A percentile compares a stretch with the other conserved stretches of the same genome.
Conservation (phyloP, 2,888 invertebrate species). For the Leptopilina syphax region DNA sequence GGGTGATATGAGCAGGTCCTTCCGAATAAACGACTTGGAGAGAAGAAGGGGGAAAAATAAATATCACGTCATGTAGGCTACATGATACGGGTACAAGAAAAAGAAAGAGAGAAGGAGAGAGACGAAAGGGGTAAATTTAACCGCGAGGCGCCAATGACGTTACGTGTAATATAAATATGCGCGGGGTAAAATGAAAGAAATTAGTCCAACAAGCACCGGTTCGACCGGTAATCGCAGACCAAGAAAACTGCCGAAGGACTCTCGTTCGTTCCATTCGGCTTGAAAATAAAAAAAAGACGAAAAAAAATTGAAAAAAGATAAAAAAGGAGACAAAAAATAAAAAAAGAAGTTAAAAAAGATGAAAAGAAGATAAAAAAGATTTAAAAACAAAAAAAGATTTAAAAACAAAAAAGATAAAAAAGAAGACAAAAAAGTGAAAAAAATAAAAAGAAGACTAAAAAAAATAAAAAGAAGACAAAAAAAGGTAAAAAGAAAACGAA, state of each 20-base stretch:
- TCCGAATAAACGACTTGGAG: slow-evolving; percentile 20
- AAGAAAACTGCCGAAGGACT: slow-evolving; percentile 29
- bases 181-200: slow-evolving; percentile 4
- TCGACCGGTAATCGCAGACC: slow-evolving; percentile 19
- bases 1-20: slow-evolving; percentile 11
- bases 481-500: no score
- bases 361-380: no score
- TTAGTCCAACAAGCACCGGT: slow-evolving; percentile 22
- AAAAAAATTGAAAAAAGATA: neutral
- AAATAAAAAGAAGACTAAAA: neutral
- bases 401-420: neutral
- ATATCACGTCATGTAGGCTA: slow-evolving; percentile 37
- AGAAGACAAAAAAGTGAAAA: neutral
- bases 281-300: neutral
- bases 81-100: neutral
- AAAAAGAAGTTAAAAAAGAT: no score
- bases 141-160: slow-evolving; percentile 17
- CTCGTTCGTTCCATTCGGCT: neutral
- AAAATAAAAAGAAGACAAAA: no score
- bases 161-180: neutral
- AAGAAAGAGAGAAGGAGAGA: neutral
- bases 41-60: slow-evolving; percentile 19
- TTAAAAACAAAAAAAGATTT: no score
- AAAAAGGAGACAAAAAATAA: neutral
- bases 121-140: slow-evolving; percentile 14